Base-by-base conservation (phyloP, 2,113 vertebrate species). In the Callithrix jacchus region DNA sequence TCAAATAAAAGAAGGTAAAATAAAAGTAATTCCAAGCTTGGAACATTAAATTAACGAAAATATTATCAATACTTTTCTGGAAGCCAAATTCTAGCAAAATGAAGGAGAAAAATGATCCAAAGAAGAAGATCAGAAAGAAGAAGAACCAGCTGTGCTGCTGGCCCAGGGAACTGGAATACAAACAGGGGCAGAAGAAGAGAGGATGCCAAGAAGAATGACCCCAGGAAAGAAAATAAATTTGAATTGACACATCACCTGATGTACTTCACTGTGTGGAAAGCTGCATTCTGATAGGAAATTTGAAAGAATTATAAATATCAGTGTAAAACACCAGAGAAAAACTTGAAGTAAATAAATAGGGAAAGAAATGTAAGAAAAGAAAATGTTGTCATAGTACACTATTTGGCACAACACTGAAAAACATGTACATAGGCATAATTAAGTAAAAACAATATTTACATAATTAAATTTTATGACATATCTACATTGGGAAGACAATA, bases 201-300 rank as follows among this genome's bases (percentile, higher is more conserved):
- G 2, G 11, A 5, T 0, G 4, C n/a, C 37, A 81, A 32, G 18
- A 88, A 7, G 8, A 76, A 11, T 7, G 27, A 49, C 35, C 52
- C 8, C 82, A 82, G 64, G n/a, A 87, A 79, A 68, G 74, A 61
- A 83, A 92, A 93, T 83, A 83, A 92, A 23, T 20, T 87, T 74
- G 86, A 76, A 73, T 42, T 54, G 40, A 66, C 87, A 32, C 10
- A 85, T 85, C 56, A 88, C 16, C 40, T 92, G 64, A 81, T 76
- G 40, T 85, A 21, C 25, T 83, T 76, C 6, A 3, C 42, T 37
- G 61, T 71, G 76, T 89, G 54, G 45, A 32, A 74, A 84, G 92
- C 23, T 68, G 20, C 25, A 37, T 92, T 92, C 35, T 70, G 23
- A 52, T 20, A 14, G 35, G 86, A 73, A 89, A 21, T n/a, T n/a